Evolutionary conservation across 2,113 vertebrate genomes (phyloP), one percentile per base, ranked within the genome.

Genomic region (Pimephales promelas): DNA sequence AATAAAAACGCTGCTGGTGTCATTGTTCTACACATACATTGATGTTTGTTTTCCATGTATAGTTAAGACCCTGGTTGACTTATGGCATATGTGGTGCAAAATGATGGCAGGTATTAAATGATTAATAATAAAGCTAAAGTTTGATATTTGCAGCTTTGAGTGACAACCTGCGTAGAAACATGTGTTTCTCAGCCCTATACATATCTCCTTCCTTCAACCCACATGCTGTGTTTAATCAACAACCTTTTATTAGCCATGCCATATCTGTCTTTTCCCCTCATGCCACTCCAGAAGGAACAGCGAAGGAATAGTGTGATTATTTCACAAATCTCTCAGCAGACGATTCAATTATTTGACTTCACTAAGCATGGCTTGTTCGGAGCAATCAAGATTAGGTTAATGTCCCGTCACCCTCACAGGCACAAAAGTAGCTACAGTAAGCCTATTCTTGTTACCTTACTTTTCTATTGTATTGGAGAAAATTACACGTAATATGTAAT

Each of bases 321-420:
- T 84, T 70, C 62, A 70, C 62, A 79, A 84, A 84, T 78, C 83
- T 84, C 83, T 59, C 31, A 76, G 54, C 83, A 79, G 83, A 70
- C 64, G 47, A 84, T 84, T 84, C 83, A 84, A 78, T 84, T 78
- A 79, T 78, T 84, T 56, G 54, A 84, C 47, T 70, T 40, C 49
- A 70, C 83, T 78, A 76, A 70, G 83, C 74, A 57, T 56, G 74
- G 57, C 75, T 70, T 57, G 47, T 70, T 52, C 83, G 9, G 74
- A 78, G 74, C 66, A 76, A 84, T 84, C 83, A 78, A 57, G 83
- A 43, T 84, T 57, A 84, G 54, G 83, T 79, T 84, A 70, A 78
- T 47, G 74, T 84, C 49, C 74, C 54, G 28, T 84, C 74, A 79
- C 64, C 36, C 49, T 81, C 64, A 52, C 26, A 24, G 79, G 47